A percentile compares a stretch with the other conserved stretches of the same genome.
phyloP scores from a whole-genome alignment of 1,140 invertebrate genomes.

The Elysia chlorotica region DNA sequence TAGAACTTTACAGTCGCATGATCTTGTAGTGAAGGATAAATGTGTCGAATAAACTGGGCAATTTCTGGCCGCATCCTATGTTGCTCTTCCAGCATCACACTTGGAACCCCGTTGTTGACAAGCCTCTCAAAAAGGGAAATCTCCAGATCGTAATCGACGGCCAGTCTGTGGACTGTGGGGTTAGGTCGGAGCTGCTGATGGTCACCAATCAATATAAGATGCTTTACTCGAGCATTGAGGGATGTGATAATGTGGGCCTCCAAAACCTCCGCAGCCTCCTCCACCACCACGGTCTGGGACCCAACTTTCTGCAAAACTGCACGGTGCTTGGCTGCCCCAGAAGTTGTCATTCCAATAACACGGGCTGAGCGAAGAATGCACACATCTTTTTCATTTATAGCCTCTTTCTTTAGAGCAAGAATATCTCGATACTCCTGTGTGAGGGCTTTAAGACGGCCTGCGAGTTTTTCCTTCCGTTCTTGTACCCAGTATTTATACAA shows the following conservation, averaged over 20 bases:
- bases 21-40: constrained; percentile 59
- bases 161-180: constrained; percentile 53
- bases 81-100: constrained; percentile 44
- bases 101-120: constrained; percentile 36
- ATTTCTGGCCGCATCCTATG: constrained; percentile 58
- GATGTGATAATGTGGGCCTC: constrained; percentile 52
- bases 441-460: not conserved
- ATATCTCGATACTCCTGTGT: constrained; percentile 1
- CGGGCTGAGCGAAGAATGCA: constrained; percentile 14
- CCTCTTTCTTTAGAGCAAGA: not conserved
- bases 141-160: constrained; percentile 53
- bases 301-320: constrained; percentile 31
- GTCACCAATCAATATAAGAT: constrained; percentile 84
- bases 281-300: constrained; percentile 47
- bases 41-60: constrained; percentile 52
- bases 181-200: constrained; percentile 64
- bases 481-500: constrained; percentile 27
- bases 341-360: constrained; percentile 54
- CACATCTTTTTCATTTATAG: constrained; percentile 21
- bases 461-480: not conserved
- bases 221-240: constrained; percentile 72
- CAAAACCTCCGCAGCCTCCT: constrained; percentile 56
- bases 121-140: constrained; percentile 61
- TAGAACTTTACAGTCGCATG: constrained; percentile 47
- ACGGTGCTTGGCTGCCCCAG: constrained; percentile 43